phyloP scores from a whole-genome alignment of 2,888 invertebrate genomes.

The Diplolepis rosae region DNA sequence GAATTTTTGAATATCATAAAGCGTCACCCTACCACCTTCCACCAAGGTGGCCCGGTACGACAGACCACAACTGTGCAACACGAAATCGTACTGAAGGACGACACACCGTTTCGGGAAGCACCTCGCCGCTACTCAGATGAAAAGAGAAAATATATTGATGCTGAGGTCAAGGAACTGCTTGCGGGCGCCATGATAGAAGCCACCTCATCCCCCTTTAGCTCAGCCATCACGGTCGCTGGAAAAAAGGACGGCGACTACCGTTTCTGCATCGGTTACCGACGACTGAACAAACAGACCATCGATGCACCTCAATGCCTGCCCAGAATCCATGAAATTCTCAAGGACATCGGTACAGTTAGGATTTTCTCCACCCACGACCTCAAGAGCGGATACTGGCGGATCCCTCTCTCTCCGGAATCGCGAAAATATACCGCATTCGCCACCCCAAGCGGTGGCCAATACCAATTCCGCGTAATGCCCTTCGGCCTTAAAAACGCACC shows the following conservation, averaged over 20 bases:
- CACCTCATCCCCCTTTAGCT: conserved; percentile 39
- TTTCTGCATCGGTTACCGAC: conserved; percentile 50
- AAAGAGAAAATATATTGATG: conserved; percentile 38
- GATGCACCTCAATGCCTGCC: conserved; percentile 48
- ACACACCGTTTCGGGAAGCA: neutral
- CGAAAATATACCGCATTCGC: no score
- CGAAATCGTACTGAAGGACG: neutral
- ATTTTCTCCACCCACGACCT: conserved; percentile 58
- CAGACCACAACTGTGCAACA: neutral
- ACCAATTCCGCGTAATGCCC: no score
- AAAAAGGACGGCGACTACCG: conserved; percentile 38
- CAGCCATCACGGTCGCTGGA: conserved; percentile 43
- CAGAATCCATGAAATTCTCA: conserved; percentile 47
- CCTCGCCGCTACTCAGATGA: conserved; percentile 23
- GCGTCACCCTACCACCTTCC: neutral
- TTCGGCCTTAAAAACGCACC: conserved; percentile 13
- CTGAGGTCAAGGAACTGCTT: conserved; percentile 43
- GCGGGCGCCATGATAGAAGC: conserved; percentile 46
- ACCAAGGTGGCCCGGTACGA: neutral
- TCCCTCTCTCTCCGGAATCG: no score
- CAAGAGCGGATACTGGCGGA: conserved; percentile 61
- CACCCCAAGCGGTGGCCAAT: no score
- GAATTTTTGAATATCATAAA: neutral
- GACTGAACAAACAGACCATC: conserved; percentile 49
- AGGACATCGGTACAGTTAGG: conserved; percentile 52